Conservation (phyloP, 2,888 invertebrate species). For the Dicyrtomina minuta region DNA sequence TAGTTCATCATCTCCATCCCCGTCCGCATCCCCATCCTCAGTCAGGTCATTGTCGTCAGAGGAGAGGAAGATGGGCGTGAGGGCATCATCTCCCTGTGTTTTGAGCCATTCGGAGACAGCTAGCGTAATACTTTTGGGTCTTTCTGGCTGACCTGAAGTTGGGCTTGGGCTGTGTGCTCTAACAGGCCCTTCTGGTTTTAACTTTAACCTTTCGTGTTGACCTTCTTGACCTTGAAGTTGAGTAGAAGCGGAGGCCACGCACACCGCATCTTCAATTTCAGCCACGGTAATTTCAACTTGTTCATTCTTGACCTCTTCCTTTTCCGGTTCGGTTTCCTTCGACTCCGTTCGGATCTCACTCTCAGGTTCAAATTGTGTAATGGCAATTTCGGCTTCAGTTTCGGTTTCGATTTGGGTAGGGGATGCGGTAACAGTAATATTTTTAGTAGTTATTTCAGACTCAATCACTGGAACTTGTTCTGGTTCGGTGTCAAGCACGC, state of each 20-base stretch:
- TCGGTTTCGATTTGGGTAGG: background rate
- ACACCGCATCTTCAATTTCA: background rate
- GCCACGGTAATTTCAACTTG: background rate
- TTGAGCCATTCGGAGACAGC: slow-evolving; percentile 53
- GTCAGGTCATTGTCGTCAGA: slow-evolving; percentile 30
- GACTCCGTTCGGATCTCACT: background rate
- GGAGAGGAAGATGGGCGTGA: slow-evolving; percentile 46
- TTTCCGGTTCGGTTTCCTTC: background rate
- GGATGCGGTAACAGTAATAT: background rate
- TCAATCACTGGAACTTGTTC: background rate
- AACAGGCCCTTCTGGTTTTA: too few species aligned
- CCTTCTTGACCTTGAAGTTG: slow-evolving; percentile 6
- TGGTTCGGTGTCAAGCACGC: too few species aligned
- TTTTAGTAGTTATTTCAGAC: background rate
- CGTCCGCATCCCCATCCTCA: slow-evolving; percentile 38
- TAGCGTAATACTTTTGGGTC: slow-evolving; percentile 53
- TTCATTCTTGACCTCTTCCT: background rate
- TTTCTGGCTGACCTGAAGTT: slow-evolving; percentile 13
- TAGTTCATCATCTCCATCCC: slow-evolving; percentile 35
- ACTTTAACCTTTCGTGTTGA: too few species aligned
- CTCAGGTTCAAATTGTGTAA: slow-evolving; percentile 6
- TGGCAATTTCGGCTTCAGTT: background rate
- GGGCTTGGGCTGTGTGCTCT: background rate
- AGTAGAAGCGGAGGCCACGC: background rate
- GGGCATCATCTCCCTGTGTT: slow-evolving; percentile 52